Evolutionary conservation across 2,888 invertebrate species (phyloP).

Genomic region (Parthenolecanium corni): DNA sequence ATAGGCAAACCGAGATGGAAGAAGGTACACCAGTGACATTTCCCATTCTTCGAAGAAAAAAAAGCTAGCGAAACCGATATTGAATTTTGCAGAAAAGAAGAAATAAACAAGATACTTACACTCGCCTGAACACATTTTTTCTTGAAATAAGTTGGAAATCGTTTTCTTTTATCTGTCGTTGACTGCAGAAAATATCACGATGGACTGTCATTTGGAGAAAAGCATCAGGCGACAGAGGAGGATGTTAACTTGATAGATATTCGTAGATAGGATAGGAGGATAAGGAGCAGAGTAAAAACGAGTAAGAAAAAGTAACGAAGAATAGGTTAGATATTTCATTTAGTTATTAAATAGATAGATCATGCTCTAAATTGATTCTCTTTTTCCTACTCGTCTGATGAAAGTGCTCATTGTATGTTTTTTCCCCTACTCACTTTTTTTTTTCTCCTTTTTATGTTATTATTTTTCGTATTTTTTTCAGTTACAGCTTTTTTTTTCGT

Average conservation of each 20-base stretch:
- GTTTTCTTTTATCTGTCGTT: conserved; percentile 23
- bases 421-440: no score
- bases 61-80: conserved; percentile 17
- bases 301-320: not conserved
- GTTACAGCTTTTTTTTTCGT: no score
- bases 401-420: no score
- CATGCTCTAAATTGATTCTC: conserved; percentile 10
- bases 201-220: conserved; percentile 23
- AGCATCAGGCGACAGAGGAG: not conserved
- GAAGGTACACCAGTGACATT: conserved; percentile 3
- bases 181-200: conserved; percentile 11
- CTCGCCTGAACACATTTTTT: conserved; percentile 27
- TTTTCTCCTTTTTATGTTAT: no score
- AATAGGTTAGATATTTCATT: conserved; percentile 6
- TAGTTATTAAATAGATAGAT: conserved; percentile 24
- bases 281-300: not conserved
- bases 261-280: not conserved
- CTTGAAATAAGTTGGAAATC: conserved; percentile 13
- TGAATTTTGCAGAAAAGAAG: conserved; percentile 25
- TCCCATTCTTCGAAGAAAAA: conserved; percentile 20
- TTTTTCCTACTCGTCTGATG: not conserved
- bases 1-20: not conserved
- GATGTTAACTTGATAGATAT: conserved; percentile 2
- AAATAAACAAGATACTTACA: conserved; percentile 28
- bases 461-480: no score